Evolutionary conservation across 2,113 vertebrate genomes (phyloP).

Genomic region (Sinocyclocheilus anshuiensis): DNA sequence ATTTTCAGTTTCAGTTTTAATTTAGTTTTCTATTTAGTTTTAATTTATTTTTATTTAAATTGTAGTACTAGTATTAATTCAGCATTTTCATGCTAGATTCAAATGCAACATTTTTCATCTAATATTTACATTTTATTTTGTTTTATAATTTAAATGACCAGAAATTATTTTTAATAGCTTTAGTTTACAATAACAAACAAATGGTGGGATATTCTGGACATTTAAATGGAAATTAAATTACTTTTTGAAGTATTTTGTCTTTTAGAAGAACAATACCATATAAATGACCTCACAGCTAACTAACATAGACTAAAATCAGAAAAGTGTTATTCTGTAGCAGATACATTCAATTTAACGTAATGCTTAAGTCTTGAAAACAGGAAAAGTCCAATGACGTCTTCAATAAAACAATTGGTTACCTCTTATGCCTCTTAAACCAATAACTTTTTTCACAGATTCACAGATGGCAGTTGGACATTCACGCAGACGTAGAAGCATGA

Average conservation of each 20-base stretch:
- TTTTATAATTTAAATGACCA: neutral
- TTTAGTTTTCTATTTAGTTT: too few relatives aligned
- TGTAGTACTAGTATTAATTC: neutral
- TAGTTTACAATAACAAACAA: neutral
- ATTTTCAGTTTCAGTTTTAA: neutral
- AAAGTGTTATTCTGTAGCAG: neutral
- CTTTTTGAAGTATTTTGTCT: too few relatives aligned
- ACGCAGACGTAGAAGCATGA: slow-evolving; percentile 68
- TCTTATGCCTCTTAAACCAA: slow-evolving; percentile 57
- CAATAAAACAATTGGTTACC: slow-evolving; percentile 48
- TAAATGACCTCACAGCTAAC: neutral
- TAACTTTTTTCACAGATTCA: slow-evolving; percentile 24
- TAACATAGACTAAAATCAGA: neutral
- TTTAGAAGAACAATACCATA: neutral
- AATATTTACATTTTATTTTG: neutral
- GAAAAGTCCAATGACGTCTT: neutral
- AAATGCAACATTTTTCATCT: neutral
- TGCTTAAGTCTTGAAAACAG: neutral
- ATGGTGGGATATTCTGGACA: too few relatives aligned
- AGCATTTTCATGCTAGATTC: neutral
- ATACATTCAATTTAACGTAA: neutral
- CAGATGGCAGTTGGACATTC: slow-evolving; percentile 68
- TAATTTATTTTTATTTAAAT: neutral
- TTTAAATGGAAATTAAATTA: too few relatives aligned
- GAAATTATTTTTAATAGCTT: neutral